These are phyloP conservation scores for Atherinosoma microstoma DNA, from an alignment of 2,797 vertebrate species.

Conservation along the genomic window DNA sequence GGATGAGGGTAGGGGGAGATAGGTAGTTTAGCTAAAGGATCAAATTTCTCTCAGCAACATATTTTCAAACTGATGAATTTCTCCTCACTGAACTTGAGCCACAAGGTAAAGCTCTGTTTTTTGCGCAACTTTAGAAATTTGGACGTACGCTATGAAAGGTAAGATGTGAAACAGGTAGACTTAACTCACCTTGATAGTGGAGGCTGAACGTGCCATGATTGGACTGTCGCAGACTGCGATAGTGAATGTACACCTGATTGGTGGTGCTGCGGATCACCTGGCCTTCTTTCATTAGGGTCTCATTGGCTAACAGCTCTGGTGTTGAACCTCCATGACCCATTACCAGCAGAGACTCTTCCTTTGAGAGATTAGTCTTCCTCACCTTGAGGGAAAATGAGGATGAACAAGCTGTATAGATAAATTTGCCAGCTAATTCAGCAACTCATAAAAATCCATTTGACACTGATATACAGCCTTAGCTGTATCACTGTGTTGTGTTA, in stretches of 20 bases:
- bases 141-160: background rate
- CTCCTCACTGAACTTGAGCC: background rate
- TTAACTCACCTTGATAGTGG: constrained; percentile 89
- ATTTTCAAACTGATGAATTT: background rate
- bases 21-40: background rate
- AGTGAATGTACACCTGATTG: constrained; percentile 92
- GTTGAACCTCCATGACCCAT: constrained; percentile 84
- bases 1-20: constrained; percentile 6
- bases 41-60: background rate
- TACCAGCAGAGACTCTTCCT: constrained; percentile 90
- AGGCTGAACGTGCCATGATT: constrained; percentile 89
- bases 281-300: constrained; percentile 90
- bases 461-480: background rate
- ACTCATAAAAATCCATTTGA: background rate
- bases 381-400: constrained; percentile 78
- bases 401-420: background rate
- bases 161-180: background rate
- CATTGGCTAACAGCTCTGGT: constrained; percentile 88
- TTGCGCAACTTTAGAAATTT: background rate
- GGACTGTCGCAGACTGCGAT: constrained; percentile 87
- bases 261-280: constrained; percentile 93
- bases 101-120: background rate
- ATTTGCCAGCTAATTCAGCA: background rate
- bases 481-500: background rate
- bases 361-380: constrained; percentile 89